These are phyloP conservation scores for Diplazon laetatorius DNA, from an alignment of 2,888 invertebrate species.

Conservation along the genomic window DNA sequence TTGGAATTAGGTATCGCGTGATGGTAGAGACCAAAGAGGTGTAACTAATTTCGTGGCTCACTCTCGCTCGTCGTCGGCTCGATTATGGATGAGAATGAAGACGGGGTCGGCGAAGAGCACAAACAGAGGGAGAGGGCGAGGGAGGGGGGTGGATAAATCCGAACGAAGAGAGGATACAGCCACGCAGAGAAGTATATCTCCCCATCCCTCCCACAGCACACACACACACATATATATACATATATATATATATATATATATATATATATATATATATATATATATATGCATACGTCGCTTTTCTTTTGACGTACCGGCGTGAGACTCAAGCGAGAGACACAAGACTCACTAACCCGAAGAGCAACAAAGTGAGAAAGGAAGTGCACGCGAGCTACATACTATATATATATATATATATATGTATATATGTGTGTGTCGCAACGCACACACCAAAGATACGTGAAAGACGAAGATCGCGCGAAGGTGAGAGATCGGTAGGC, in stretches of 20 bases:
- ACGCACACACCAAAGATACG: too few species aligned
- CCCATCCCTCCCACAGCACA: slow-evolving; percentile 16
- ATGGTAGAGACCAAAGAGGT: slow-evolving; percentile 61
- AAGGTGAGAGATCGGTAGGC: slow-evolving; percentile 65
- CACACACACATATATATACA: too few species aligned
- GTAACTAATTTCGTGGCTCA: slow-evolving; percentile 58
- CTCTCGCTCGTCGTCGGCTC: slow-evolving; percentile 42
- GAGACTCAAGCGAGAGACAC: slow-evolving; percentile 25
- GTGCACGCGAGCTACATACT: neutral
- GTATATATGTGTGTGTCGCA: too few species aligned
- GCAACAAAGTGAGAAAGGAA: slow-evolving; percentile 16
- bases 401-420: too few species aligned
- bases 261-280: too few species aligned
- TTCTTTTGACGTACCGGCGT: slow-evolving; percentile 24
- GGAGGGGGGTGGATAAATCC: too few species aligned
- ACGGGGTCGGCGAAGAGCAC: neutral
- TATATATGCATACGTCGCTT: too few species aligned
- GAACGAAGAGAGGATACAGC: slow-evolving; percentile 6
- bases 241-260: too few species aligned
- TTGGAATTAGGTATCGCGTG: slow-evolving; percentile 58
- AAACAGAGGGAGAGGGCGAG: too few species aligned
- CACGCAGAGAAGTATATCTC: slow-evolving; percentile 18
- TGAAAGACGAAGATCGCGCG: slow-evolving; percentile 39
- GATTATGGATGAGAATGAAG: slow-evolving; percentile 38
- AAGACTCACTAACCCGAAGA: neutral